Evolutionary conservation across 2,113 vertebrate species (phyloP).

Genomic region (Glaucidium brasilianum): DNA sequence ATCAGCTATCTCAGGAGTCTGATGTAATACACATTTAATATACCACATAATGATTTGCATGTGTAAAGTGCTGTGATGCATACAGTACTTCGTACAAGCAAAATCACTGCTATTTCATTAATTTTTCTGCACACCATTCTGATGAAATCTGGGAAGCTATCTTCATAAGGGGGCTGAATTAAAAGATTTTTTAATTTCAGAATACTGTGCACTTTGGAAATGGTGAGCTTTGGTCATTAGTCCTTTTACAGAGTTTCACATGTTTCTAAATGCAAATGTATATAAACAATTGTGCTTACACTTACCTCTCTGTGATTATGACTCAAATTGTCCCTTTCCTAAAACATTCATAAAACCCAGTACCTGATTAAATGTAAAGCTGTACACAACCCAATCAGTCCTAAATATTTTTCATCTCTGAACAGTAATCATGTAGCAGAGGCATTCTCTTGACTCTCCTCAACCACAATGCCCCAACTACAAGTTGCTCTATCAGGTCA

Average conservation of each 20-base stretch:
- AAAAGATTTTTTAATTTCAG: background rate
- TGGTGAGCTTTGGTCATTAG: background rate
- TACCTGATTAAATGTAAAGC: background rate
- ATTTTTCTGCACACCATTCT: background rate
- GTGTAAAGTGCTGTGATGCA: background rate
- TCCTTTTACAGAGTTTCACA: background rate
- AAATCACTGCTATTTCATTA: background rate
- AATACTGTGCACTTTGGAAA: background rate
- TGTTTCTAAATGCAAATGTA: background rate
- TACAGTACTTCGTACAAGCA: background rate
- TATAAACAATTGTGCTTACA: background rate
- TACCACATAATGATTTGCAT: background rate
- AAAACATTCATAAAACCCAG: background rate
- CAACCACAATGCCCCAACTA: background rate
- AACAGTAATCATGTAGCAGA: background rate
- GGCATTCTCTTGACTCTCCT: background rate
- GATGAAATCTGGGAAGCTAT: background rate
- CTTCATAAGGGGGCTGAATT: background rate
- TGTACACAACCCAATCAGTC: background rate
- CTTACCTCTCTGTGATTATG: background rate
- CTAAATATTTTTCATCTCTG: background rate
- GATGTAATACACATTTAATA: background rate
- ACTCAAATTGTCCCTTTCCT: background rate
- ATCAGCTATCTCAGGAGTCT: background rate
- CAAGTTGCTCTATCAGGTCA: background rate